These are phyloP conservation scores for Marasmarcha lunaedactyla DNA, from an alignment of 2,888 invertebrate genomes.

Conservation along the genomic window DNA sequence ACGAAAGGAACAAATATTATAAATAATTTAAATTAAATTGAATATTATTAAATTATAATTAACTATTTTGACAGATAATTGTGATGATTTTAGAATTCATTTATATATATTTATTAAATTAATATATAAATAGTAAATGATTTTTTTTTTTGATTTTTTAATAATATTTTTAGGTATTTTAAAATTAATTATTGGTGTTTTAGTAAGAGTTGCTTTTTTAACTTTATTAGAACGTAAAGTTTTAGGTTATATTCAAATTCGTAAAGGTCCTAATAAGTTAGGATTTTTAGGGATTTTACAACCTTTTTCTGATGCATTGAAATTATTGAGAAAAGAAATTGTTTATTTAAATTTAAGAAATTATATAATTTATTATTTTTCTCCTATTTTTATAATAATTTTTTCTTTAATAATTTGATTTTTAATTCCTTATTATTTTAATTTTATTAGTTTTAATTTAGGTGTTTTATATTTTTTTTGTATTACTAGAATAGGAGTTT, in stretches of 20 bases:
- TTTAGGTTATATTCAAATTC: slow-evolving; percentile 79
- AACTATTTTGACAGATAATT: slow-evolving; percentile 77
- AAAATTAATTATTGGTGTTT: slow-evolving; percentile 70
- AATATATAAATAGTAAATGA: slow-evolving; percentile 69
- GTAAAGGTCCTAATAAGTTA: slow-evolving; percentile 80
- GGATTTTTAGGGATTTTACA: slow-evolving; percentile 73
- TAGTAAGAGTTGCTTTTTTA: slow-evolving; percentile 77
- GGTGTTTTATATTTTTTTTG: slow-evolving; percentile 1
- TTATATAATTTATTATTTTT: slow-evolving; percentile 72
- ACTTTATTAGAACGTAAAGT: slow-evolving; percentile 79
- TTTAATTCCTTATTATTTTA: slow-evolving; percentile 68
- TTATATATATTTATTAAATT: slow-evolving; percentile 46
- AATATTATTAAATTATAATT: slow-evolving; percentile 30
- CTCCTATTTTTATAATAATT: slow-evolving; percentile 70
- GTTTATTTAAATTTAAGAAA: slow-evolving; percentile 63
- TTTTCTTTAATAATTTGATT: slow-evolving; percentile 71
- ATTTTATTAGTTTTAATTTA: slow-evolving; percentile 36
- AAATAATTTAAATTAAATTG: slow-evolving; percentile 53
- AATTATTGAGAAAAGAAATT: slow-evolving; percentile 77
- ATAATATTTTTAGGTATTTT: slow-evolving; percentile 47
- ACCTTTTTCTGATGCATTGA: slow-evolving; percentile 80
- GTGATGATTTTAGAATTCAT: slow-evolving; percentile 79
- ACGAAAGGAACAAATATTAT: slow-evolving; percentile 81
- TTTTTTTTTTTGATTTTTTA: slow-evolving; percentile 44
- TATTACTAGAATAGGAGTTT: neutral